Evolutionary conservation across 92 coral and sea anemone genomes (phyloP).

Genomic region (Diadumene lineata): DNA sequence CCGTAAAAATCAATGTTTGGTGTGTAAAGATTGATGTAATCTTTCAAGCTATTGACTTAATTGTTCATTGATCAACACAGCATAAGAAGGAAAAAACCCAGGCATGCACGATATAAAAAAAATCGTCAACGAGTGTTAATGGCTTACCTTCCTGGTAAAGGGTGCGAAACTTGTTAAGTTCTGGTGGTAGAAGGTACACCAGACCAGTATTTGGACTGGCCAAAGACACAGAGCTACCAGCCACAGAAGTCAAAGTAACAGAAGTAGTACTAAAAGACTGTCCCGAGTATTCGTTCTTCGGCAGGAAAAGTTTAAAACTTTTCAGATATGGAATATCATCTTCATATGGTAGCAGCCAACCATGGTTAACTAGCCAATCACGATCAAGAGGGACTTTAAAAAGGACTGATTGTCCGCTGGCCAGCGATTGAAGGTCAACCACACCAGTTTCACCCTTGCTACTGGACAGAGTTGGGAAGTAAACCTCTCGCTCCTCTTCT

Average conservation of each 20-base stretch:
- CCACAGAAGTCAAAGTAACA: neutral
- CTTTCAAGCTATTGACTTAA: too few species aligned
- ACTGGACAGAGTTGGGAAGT: constrained; percentile 46
- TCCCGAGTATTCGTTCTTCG: constrained; percentile 22
- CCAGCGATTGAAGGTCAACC: constrained; percentile 39
- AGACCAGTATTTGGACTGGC: constrained; percentile 12
- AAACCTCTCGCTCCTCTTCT: constrained; percentile 34
- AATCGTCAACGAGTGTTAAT: too few species aligned
- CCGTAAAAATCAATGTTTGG: too few species aligned
- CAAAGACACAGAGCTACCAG: constrained; percentile 51
- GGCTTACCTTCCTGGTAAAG: constrained; percentile 57
- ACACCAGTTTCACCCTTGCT: constrained; percentile 41
- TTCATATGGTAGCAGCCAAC: constrained; percentile 38
- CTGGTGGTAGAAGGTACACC: constrained; percentile 38
- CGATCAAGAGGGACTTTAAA: constrained; percentile 42
- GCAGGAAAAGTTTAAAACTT: constrained; percentile 42
- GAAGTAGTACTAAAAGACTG: neutral
- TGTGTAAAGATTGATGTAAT: too few species aligned
- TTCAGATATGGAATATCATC: constrained; percentile 33
- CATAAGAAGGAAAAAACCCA: too few species aligned
- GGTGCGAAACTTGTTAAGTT: constrained; percentile 40
- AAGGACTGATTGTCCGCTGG: constrained; percentile 40
- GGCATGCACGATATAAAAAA: too few species aligned
- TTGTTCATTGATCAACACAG: too few species aligned
- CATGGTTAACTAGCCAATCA: constrained; percentile 39